These are phyloP conservation scores for Dipus sagitta DNA, from an alignment of 2,797 vertebrate genomes.

Conservation along the genomic window DNA sequence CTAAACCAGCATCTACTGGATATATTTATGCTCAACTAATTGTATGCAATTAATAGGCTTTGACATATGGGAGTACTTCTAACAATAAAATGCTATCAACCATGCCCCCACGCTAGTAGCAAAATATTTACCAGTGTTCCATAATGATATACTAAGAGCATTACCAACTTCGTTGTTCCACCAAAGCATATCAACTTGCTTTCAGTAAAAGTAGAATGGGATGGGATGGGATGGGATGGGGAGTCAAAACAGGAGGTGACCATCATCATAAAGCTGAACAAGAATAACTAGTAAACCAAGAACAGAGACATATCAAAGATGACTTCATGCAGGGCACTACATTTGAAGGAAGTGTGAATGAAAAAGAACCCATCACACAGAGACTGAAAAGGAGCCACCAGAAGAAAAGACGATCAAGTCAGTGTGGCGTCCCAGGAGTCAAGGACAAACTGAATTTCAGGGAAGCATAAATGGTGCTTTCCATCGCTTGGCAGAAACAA, in stretches of 20 bases:
- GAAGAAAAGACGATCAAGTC: conserved; percentile 46
- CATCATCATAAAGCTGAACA: background rate
- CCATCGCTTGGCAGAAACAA: background rate
- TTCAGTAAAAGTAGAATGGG: background rate
- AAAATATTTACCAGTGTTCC: background rate
- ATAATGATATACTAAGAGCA: background rate
- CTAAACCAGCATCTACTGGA: background rate
- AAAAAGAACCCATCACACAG: background rate
- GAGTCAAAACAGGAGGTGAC: background rate
- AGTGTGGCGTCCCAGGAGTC: background rate
- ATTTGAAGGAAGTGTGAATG: background rate
- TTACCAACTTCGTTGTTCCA: background rate
- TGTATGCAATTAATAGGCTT: background rate
- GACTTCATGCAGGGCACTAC: background rate
- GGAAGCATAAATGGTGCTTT: conserved; percentile 15
- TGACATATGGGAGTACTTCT: background rate
- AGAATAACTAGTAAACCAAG: conserved; percentile 6
- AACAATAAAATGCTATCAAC: conserved; percentile 9
- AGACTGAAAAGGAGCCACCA: background rate
- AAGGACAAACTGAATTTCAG: conserved; percentile 48
- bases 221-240: background rate
- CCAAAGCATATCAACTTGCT: conserved; percentile 6
- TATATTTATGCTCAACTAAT: background rate
- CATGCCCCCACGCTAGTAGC: background rate
- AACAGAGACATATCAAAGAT: background rate